Base-by-base conservation (phyloP, 1,140 invertebrate species). In the Rhagoletis zephyria region DNA sequence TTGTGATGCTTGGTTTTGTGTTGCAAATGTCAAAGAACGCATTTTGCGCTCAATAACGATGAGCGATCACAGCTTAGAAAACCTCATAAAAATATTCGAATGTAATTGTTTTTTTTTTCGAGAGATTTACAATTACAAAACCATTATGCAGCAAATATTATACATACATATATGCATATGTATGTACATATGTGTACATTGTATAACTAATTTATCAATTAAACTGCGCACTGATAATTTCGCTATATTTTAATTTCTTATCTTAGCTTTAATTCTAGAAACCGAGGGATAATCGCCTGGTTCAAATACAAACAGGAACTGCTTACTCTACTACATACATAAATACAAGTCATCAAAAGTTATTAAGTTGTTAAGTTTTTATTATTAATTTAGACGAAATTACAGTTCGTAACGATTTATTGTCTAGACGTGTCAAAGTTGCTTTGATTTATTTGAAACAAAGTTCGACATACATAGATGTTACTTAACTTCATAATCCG, bases 1-100 rank as follows among this genome's bases (percentile, higher is more conserved):
- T 40, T 74, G 45, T 6, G 16, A 42, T 67, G 2, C 1, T 67
- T 42, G 9, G 30, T 42, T 0, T 12, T 3, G 64, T 67, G 2
- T 40, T 67, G 19, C 12, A 3, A 14, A 74, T 74, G 67, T 74
- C 67, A 74, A 74, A 74, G 48, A 48, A 45, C 67, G 40, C 67
- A 70, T 70, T 70, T 56, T 45, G 7, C 16, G 42, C 42, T 70
- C 67, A 70, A 70, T 70, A 48, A 48, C 67, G 45, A 10, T 45
- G 67, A 70, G 10, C 14, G 45, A 14, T 45, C 67, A 16, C 14
- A 40, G 16, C 67, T 42, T 40, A 30, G 51, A 5, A 5, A 56
- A 56, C 51, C 61, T 5, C 61, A 63, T 14, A 63, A 63, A 63
- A 63, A 14, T 14, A n/a, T 63, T 14, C 4, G 2, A 14, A 63